Evolutionary conservation across 2,888 invertebrate genomes (phyloP).

Genomic region (Plebejus argus): DNA sequence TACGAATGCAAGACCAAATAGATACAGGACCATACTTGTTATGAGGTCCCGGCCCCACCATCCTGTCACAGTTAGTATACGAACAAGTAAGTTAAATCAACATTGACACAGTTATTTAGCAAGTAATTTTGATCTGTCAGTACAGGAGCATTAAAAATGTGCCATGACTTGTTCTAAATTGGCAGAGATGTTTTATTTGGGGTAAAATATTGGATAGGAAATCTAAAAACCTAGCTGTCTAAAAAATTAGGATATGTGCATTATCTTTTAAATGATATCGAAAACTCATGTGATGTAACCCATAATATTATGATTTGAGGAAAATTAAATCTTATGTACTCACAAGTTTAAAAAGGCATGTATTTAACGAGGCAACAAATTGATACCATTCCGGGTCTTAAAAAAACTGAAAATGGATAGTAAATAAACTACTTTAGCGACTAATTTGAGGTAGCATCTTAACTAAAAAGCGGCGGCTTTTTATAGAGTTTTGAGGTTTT

Average conservation of each 20-base stretch:
- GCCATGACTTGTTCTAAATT: not conserved
- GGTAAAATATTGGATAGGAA: no score
- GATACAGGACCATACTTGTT: conserved; percentile 85
- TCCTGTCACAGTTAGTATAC: conserved; percentile 66
- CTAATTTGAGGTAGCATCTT: no score
- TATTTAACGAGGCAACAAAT: no score
- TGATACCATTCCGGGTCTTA: no score
- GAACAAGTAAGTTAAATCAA: conserved; percentile 55
- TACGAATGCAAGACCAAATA: conserved; percentile 84
- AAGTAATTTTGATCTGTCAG: not conserved
- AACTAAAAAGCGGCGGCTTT: no score
- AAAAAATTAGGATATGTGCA: no score
- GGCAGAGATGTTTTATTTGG: not conserved
- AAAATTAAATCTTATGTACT: not conserved
- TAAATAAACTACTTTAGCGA: no score
- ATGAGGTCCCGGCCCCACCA: conserved; percentile 71
- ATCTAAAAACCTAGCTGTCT: no score
- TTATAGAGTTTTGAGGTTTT: no score
- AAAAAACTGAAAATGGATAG: no score
- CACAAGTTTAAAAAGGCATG: no score
- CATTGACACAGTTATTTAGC: not conserved
- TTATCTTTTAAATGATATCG: no score
- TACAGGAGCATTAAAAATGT: not conserved
- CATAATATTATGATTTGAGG: not conserved
- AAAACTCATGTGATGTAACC: not conserved